Conservation (phyloP, 2,113 vertebrate species). For the Rhinolophus sinicus region DNA sequence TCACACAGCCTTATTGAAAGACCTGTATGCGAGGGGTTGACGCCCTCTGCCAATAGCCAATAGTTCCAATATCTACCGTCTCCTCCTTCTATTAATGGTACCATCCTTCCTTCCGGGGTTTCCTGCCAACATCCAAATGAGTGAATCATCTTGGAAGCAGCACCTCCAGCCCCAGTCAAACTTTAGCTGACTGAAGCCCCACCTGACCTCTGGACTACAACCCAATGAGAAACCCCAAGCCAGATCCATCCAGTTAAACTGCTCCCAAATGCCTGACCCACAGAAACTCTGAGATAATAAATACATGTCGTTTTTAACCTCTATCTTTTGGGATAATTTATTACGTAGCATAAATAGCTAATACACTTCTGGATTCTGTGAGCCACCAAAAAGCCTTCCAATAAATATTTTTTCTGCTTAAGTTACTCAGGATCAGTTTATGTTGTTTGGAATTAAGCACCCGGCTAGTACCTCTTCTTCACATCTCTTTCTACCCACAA, state of each 20-base stretch:
- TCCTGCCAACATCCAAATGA: not conserved
- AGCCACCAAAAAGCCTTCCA: not conserved
- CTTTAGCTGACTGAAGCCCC: not conserved
- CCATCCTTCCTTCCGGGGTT: not conserved
- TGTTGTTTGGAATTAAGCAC: not conserved
- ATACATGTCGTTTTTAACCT: not conserved
- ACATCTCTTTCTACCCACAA: not conserved
- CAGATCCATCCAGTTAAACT: not conserved
- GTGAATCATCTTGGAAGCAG: not conserved
- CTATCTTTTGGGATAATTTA: not conserved
- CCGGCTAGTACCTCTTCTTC: not conserved
- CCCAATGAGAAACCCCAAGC: not conserved
- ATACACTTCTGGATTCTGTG: not conserved
- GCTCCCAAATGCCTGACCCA: not conserved
- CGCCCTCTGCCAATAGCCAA: not conserved
- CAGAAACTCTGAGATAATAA: not conserved
- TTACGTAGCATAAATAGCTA: not conserved
- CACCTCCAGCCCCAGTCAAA: not conserved
- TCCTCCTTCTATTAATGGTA: too few species aligned
- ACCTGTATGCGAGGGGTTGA: not conserved
- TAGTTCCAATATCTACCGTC: too few species aligned
- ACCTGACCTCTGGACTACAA: not conserved
- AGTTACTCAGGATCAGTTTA: not conserved
- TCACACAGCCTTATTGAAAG: not conserved
- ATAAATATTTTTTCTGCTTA: not conserved